Base-by-base conservation (phyloP, 2,888 invertebrate species). In the Lasioglossum calceatum region DNA sequence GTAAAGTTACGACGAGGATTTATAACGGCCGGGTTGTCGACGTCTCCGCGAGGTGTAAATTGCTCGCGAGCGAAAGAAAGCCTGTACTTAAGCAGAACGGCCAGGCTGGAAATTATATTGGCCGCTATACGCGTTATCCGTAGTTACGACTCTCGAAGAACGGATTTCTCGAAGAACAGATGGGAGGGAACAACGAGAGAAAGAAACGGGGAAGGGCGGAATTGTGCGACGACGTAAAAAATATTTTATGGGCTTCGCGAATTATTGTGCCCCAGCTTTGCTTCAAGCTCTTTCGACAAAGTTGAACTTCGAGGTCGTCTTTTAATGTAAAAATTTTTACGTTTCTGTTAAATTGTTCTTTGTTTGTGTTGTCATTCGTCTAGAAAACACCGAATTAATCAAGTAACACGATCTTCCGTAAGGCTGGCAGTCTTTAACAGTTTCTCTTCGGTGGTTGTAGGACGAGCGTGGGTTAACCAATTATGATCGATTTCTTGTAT, bases 1-100 rank as follows among this genome's bases (percentile, higher is more conserved):
- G 90, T 93, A 91, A 93, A 94, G 93, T 93, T 94, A 94, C 91
- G 94, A 93, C 92, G 93, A 93, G 94, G 92, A 94, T 94, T 94
- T 94, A 94, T 93, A 91, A 89, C 88, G 74, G 74, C 32, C 70
- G 64, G 74, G n/a, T 77, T 50, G 64, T 44, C 74, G 81, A 81
- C 32, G 64, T 64, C 75, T 39, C 70, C 81, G 47, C 81, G 73
- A 82, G 75, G 79, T 81, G 90, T 89, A 88, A 90, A 90, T 90
- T 87, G 82, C 76, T 77, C 75, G 87, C 61, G 64, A 73, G 50
- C 73, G 81, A 91, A 89, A 87, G 89, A 90, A 89, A 88, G 83
- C 87, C 76, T 58, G 70, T 72, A 78, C 81, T 90, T 88, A 87
- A 89, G 50, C 77, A 54, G 71, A 42, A 71, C n/a, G 67, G 79